Conservation (phyloP, 2,113 vertebrate genomes). For the Prinia subflava region DNA sequence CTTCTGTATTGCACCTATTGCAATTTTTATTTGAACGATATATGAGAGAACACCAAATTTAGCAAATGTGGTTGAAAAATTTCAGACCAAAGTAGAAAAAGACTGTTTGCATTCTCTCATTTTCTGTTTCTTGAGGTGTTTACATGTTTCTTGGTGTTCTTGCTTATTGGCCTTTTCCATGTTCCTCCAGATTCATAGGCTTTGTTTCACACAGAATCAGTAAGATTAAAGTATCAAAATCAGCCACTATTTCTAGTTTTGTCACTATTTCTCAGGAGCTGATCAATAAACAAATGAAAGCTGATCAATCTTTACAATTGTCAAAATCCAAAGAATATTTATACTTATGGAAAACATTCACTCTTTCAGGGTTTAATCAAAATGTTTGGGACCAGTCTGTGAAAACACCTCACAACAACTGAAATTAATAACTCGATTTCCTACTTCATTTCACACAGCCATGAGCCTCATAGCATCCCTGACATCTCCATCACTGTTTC, state of each 20-base stretch:
- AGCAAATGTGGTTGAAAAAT: not conserved
- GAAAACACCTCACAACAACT: not conserved
- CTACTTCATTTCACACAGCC: not conserved
- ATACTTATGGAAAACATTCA: accelerated
- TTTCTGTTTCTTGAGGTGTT: not conserved
- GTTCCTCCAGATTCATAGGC: not conserved
- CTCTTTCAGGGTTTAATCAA: not conserved
- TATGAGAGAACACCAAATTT: not conserved
- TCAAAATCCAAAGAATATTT: not conserved
- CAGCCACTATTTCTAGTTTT: not conserved
- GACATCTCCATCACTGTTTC: not conserved
- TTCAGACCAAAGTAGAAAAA: not conserved
- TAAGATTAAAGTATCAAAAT: not conserved
- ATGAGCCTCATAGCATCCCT: not conserved
- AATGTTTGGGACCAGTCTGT: not conserved
- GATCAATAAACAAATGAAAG: not conserved
- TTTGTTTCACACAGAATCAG: not conserved
- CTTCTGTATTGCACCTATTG: not conserved
- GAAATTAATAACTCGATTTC: not conserved
- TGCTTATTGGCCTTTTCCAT: not conserved
- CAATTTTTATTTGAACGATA: not conserved
- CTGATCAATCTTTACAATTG: not conserved
- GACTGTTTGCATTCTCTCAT: not conserved
- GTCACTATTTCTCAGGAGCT: not conserved
- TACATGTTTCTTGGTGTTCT: not conserved